These are phyloP conservation scores for Drosophila picticornis DNA, from an alignment of 2,888 invertebrate species.

Conservation along the genomic window DNA sequence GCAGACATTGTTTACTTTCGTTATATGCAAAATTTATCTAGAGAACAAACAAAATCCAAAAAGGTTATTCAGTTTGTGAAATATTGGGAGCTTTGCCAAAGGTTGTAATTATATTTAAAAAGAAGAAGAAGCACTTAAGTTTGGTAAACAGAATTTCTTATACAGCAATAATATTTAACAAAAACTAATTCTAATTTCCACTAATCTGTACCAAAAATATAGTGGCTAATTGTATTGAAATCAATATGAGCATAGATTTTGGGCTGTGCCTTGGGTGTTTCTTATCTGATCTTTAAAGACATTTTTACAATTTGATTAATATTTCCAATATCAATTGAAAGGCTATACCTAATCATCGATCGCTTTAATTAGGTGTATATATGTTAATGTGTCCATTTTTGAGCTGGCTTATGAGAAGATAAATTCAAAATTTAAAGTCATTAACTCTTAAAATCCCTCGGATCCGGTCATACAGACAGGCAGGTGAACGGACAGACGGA, in stretches of 20 bases:
- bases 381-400: background rate
- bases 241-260: background rate
- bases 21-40: background rate
- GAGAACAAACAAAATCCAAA: background rate
- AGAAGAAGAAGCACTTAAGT: background rate
- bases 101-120: background rate
- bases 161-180: background rate
- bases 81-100: background rate
- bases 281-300: background rate
- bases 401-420: background rate
- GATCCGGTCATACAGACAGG: background rate
- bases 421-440: background rate
- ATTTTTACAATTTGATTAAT: background rate
- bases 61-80: background rate
- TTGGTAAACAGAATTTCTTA: background rate
- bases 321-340: background rate
- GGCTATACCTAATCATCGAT: rapidly evolving
- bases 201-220: background rate
- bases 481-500: background rate
- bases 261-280: background rate
- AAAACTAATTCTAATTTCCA: background rate
- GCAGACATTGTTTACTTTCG: no score
- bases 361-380: background rate
- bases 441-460: background rate
- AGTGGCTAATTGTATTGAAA: background rate